Base-by-base conservation (phyloP, 2,113 vertebrate genomes). In the Neodon shergylaensis region DNA sequence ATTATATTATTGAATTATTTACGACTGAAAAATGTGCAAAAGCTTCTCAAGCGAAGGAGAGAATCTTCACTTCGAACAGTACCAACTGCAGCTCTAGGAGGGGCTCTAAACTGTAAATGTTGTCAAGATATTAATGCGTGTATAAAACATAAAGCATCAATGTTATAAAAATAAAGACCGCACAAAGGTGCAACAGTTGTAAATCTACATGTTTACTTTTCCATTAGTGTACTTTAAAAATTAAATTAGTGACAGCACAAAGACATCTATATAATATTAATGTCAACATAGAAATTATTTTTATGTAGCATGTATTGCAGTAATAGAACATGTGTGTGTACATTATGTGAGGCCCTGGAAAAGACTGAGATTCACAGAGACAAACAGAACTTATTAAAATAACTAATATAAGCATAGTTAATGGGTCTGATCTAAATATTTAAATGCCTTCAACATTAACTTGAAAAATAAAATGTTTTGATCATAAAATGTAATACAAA, bases 391-490 rank as follows among this genome's bases (percentile, higher is more conserved):
- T 31, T 65, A 81, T 36, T 79, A 74, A 33, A 92, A 79, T 14
- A 72, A 88, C 92, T 63, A 92, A 68, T 31, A 16, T 33, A 81
- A 87, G 74, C 49, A 88, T 36, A 2, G 19, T 76, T 91, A 63
- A 61, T n/a, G n/a, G 54, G 3, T 82, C 88, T 73, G n/a, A 94
- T 72, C 44, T 72, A 84, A 85, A 68, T 52, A 88, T 47, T 73
- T 14, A 95, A 91, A 94, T 88, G 58, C 1, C 52, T 91, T 91
- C 9, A 72, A 2, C 84, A 33, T 36, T 96, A 74, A 78, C 12
- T 88, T 74, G 82, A 5, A 96, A 65, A 92, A 66, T 82, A 63
- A 93, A 88, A 88, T 82, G 77, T 77, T 92, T 54, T 92, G 8
- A 87, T 89, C 54, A 90, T 26, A 17, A 96, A 96, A 84, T 39